A percentile compares a stretch with the other conserved stretches of the same genome.
These are phyloP conservation scores for Tenthredo distinguenda DNA, from an alignment of 2,888 invertebrate genomes.

Conservation along the genomic window DNA sequence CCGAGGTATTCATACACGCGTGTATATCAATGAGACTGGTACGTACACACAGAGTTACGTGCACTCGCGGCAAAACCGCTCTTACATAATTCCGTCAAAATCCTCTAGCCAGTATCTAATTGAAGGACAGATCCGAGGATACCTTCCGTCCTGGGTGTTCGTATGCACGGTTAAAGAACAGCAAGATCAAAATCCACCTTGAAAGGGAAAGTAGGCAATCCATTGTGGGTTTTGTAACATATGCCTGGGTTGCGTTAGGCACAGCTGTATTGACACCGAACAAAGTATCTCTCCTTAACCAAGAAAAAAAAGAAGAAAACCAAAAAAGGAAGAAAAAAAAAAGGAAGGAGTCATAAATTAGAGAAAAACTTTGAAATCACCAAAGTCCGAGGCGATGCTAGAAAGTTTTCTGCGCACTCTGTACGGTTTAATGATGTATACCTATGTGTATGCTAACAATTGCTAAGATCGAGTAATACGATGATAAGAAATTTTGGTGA, in stretches of 20 bases:
- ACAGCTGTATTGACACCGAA: constrained; percentile 39
- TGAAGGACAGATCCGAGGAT: neutral
- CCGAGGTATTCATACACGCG: neutral
- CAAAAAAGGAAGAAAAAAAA: neutral
- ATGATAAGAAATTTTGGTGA: neutral
- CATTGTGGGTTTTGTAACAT: constrained; percentile 35
- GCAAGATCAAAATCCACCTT: neutral
- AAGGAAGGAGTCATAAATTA: constrained; percentile 1
- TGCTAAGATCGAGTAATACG: neutral
- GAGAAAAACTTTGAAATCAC: constrained; percentile 13
- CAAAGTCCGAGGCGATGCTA: neutral
- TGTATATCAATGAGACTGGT: neutral
- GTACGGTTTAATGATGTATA: too few species aligned
- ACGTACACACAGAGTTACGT: neutral
- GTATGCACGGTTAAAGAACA: neutral
- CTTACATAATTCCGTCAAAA: neutral
- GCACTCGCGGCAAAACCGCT: neutral
- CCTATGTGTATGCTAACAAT: neutral
- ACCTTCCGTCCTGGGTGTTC: neutral
- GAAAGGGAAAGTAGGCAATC: constrained; percentile 33
- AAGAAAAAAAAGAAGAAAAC: neutral
- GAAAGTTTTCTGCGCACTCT: neutral
- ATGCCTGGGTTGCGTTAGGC: neutral
- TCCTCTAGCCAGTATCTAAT: neutral
- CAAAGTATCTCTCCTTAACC: neutral